Conservation (phyloP, 2,888 invertebrate species). For the Erpobdella octoculata region DNA sequence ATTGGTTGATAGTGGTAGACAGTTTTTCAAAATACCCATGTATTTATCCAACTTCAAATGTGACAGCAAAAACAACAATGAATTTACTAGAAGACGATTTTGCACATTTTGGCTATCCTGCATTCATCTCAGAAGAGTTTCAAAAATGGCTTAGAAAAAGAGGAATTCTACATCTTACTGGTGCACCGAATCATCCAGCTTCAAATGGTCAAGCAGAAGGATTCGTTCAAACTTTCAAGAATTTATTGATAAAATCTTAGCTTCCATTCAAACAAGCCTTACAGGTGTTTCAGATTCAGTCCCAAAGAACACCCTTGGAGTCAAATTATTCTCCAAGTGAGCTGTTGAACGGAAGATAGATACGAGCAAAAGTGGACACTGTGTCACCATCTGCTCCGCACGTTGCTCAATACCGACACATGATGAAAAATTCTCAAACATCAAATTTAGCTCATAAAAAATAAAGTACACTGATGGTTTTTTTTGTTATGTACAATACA, state of each 20-base stretch:
- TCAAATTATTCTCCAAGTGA: slow-evolving; percentile 1
- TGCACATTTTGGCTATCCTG: neutral
- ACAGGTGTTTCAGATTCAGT: neutral
- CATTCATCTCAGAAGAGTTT: neutral
- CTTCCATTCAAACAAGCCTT: slow-evolving; percentile 1
- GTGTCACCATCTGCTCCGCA: neutral
- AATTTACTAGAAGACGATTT: neutral
- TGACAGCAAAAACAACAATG: neutral
- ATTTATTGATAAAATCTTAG: too few relatives aligned
- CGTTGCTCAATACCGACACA: neutral
- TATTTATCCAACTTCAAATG: neutral
- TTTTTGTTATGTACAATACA: too few relatives aligned
- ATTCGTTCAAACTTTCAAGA: too few relatives aligned
- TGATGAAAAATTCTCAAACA: neutral
- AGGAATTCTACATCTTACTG: too few relatives aligned
- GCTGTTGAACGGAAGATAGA: too few relatives aligned
- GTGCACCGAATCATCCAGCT: slow-evolving; percentile 1
- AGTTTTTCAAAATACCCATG: neutral
- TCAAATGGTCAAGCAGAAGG: slow-evolving; percentile 1
- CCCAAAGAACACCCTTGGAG: neutral
- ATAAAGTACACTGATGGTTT: neutral
- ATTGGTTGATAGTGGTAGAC: too few relatives aligned
- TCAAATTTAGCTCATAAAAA: neutral
- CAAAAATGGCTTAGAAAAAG: neutral
- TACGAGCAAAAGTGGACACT: neutral